Evolutionary conservation across 2,888 invertebrate genomes (phyloP).

Genomic region (Nomada ferruginata): DNA sequence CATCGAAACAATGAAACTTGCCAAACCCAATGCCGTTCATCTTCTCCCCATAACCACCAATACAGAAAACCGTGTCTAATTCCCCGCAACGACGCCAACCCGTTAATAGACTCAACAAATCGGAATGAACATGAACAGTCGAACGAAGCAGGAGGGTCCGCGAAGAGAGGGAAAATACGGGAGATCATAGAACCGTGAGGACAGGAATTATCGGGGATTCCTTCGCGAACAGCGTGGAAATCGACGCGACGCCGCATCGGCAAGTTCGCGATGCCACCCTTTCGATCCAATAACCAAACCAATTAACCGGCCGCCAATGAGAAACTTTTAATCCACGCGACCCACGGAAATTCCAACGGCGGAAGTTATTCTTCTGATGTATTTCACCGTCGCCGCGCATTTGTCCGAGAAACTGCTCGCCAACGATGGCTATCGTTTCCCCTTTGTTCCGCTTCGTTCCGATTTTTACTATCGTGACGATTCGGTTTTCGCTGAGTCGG

Average conservation of each 20-base stretch:
- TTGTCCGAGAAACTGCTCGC: conserved; percentile 31
- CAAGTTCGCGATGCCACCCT: conserved; percentile 69
- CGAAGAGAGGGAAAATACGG: conserved; percentile 17
- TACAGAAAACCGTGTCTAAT: background rate
- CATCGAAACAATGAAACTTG: too few relatives aligned
- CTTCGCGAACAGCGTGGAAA: conserved; percentile 55
- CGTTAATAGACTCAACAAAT: conserved; percentile 13
- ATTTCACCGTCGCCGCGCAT: conserved; percentile 28
- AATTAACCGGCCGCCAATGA: conserved; percentile 77
- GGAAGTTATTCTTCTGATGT: conserved; percentile 72
- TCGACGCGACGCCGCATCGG: conserved; percentile 57
- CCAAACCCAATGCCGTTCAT: too few relatives aligned
- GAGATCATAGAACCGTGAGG: conserved; percentile 46
- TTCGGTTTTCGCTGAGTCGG: conserved; percentile 22
- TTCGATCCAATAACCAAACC: conserved; percentile 80
- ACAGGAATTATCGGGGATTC: conserved; percentile 58
- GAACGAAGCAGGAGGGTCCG: conserved; percentile 5
- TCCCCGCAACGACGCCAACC: too few relatives aligned
- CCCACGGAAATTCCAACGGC: conserved; percentile 50
- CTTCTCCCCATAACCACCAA: background rate
- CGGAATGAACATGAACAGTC: background rate
- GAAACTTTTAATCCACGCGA: conserved; percentile 78
- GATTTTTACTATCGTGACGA: background rate
- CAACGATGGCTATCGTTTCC: background rate
- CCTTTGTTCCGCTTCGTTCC: background rate